Evolutionary conservation across 2,797 vertebrate genomes (phyloP).

Genomic region (Anguilla marmorata): DNA sequence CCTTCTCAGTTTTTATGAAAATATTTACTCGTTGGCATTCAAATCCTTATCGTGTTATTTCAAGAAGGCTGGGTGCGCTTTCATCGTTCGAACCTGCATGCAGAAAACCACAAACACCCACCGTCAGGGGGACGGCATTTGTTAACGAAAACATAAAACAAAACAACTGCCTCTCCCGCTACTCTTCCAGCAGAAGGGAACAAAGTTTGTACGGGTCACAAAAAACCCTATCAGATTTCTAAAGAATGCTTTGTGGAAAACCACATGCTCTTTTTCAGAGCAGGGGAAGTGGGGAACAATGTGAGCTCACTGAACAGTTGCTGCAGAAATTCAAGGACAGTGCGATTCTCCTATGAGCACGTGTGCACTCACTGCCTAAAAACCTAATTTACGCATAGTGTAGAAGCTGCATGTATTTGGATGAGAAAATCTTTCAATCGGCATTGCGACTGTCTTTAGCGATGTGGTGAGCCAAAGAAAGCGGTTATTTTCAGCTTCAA

Average conservation of each 20-base stretch:
- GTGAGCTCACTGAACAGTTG: conserved; percentile 5
- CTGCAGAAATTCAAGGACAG: conserved; percentile 10
- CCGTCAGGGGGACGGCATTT: not conserved
- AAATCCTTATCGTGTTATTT: not conserved
- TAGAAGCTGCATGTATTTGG: not conserved
- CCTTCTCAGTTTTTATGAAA: not conserved
- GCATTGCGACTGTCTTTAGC: not conserved
- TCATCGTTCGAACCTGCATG: not conserved
- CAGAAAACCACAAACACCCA: conserved; percentile 1
- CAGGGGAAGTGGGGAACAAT: not conserved
- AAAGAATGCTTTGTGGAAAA: conserved; percentile 46
- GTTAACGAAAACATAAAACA: conserved; percentile 12
- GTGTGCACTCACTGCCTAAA: not conserved
- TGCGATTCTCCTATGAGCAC: not conserved
- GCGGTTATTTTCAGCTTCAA: not conserved
- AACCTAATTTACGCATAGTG: not conserved
- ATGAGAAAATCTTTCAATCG: not conserved
- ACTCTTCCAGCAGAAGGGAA: conserved; percentile 5
- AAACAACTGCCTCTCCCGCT: conserved; percentile 16
- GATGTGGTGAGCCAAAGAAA: not conserved
- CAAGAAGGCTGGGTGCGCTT: not conserved
- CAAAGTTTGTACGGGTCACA: conserved; percentile 1
- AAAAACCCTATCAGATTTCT: conserved; percentile 54
- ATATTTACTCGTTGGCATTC: not conserved
- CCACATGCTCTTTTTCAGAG: not conserved